Evolutionary conservation across 1,140 invertebrate genomes (phyloP).

Genomic region (Yoshiicerus persimilis): DNA sequence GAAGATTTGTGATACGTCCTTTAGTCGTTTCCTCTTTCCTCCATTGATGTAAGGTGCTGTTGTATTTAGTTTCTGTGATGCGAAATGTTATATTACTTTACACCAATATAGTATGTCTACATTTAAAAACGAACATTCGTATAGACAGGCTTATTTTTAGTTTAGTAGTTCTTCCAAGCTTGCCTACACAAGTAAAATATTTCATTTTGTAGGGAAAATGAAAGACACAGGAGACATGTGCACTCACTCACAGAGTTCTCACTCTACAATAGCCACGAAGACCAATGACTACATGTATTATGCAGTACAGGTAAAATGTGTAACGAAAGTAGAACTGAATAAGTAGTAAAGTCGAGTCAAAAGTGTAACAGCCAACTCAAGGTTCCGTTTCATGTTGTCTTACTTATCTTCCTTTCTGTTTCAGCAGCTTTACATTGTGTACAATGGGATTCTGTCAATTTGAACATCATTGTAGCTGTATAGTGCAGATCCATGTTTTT

Average conservation of each 20-base stretch:
- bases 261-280: not conserved
- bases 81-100: too few relatives aligned
- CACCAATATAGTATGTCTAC: too few relatives aligned
- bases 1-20: not conserved
- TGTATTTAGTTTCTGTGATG: not conserved
- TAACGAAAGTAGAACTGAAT: not conserved
- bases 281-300: not conserved
- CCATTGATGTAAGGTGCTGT: not conserved
- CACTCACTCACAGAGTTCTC: not conserved
- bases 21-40: not conserved
- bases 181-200: too few relatives aligned
- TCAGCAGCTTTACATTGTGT: not conserved
- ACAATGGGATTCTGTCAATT: not conserved
- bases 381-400: not conserved
- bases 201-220: not conserved
- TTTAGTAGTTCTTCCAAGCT: too few relatives aligned
- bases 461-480: not conserved
- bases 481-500: not conserved
- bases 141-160: too few relatives aligned
- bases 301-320: not conserved
- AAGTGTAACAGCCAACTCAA: not conserved
- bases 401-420: not conserved
- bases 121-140: too few relatives aligned
- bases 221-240: not conserved
- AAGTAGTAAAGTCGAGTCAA: not conserved